Conservation (phyloP, 2,797 vertebrate species). For the Mus caroli region DNA sequence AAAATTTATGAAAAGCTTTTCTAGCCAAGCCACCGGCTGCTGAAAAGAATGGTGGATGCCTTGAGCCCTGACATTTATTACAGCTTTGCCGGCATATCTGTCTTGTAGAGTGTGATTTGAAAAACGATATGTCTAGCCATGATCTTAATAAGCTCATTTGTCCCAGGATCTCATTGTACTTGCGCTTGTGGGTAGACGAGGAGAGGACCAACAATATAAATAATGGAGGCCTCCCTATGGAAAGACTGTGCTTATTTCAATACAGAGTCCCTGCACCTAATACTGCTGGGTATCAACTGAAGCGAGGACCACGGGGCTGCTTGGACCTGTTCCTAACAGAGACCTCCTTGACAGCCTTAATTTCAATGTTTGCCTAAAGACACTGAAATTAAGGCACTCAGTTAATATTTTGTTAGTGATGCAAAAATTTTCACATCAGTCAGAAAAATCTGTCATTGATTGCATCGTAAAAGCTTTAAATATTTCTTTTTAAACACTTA, state of each 20-base stretch:
- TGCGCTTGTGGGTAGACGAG: conserved; percentile 82
- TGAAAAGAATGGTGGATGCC: conserved; percentile 81
- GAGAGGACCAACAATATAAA: conserved; percentile 80
- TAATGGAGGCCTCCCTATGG: conserved; percentile 77
- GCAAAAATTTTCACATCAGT: background rate
- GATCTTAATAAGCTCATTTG: conserved; percentile 87
- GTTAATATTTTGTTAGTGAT: background rate
- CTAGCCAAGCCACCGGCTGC: conserved; percentile 79
- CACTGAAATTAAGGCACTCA: background rate
- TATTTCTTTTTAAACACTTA: background rate
- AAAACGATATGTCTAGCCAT: conserved; percentile 85
- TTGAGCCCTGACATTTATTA: conserved; percentile 82
- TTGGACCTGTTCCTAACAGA: background rate
- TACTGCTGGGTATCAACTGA: background rate
- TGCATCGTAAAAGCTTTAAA: background rate
- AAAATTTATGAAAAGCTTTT: conserved; percentile 84
- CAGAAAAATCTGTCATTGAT: conserved; percentile 9
- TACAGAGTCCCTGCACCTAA: conserved; percentile 34
- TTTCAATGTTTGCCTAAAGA: conserved; percentile 22
- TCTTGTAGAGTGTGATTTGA: conserved; percentile 85
- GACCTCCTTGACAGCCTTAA: background rate
- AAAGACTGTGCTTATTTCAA: conserved; percentile 75
- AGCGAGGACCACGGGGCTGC: background rate
- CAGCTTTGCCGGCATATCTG: conserved; percentile 77
- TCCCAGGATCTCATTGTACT: conserved; percentile 83